Evolutionary conservation across 2,113 vertebrate species (phyloP), one percentile per base, ranked within the genome.

Genomic region (Etheostoma spectabile): DNA sequence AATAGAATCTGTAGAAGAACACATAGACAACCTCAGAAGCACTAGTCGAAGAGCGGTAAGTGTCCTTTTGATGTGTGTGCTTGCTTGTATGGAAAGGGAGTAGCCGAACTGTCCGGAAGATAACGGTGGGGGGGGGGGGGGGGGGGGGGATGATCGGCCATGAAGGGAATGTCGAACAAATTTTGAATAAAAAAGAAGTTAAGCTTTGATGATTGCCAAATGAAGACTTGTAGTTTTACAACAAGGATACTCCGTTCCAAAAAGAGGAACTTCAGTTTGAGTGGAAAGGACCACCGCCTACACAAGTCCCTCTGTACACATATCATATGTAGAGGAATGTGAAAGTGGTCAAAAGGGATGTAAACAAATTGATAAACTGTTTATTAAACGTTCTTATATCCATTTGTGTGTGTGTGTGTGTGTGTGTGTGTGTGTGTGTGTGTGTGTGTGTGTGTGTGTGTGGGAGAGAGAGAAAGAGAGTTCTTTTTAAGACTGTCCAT

Each of bases 401-500:
- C 45, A 51, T 46, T 46, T 3, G n/a, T 49, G 18, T 35, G 14
- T 38, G 18, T 15, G 11, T 27, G 16, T 1, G 22, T 19, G 22
- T 14, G 46, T 19, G 24, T 19, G 22, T 30, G 30, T 19, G 52
- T 35, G 57, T 64, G 65, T 59, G 45, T 65, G 52, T 60, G 60
- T 15, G 8, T 48, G 18, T 22, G 11, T 18, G 16, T 3, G 22
- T 12, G 24, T 15, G 48, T 14, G 27, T 21, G 16, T 0, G 38
- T 3, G 61, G 0, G 24, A 2, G 45, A 5, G 55, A 8, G 52
- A 4, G 52, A 13, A n/a, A 6, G 55, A 6, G 10, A 42, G 60
- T 33, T 89, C 84, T 87, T 79, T 89, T 84, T 87, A 91, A 91
- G 85, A 57, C 48, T 45, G 74, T 42, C 67, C 65, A 57, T 73